Base-by-base conservation (phyloP, 2,888 invertebrate genomes). In the Apoderus coryli region DNA sequence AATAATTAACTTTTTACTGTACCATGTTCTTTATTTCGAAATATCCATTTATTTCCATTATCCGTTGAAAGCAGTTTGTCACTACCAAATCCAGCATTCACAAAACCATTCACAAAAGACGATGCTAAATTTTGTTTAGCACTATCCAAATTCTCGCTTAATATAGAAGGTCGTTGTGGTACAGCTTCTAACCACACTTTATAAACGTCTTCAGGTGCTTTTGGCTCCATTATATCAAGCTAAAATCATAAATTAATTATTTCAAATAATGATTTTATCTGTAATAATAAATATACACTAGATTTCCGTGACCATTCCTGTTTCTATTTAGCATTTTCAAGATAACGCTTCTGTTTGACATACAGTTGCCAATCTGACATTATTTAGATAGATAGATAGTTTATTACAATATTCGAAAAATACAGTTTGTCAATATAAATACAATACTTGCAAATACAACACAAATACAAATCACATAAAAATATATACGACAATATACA, bases 201-300 rank as follows among this genome's bases (percentile, higher is more conserved):
- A 63, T 96, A 98, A 7, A 98, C 93, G 53, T 96, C 96, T 56
- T 99, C 96, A 0, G 98, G 98, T 1, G 86, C 81, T 63, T 99
- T 99, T 0, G 98, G 92, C 54, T 98, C 96, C 82, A 96, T 85
- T 42, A 98, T 93, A 56, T 99, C 98, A 46, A 98, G 68, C 76
- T 81, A 52, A 23, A 53, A 46, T 13, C 10, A 19, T 2, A 9
- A 13, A 11, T 12, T 30, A n/a, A n/a, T n/a, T n/a, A n/a, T n/a
- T n/a, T n/a, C n/a, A n/a, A n/a, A n/a, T n/a, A n/a, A n/a, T n/a
- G n/a, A n/a, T n/a, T n/a, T n/a, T n/a, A n/a, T n/a, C n/a, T n/a
- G n/a, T n/a, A n/a, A n/a, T n/a, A n/a, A n/a, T n/a, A 32, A 34
- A 26, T 26, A 22, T 24, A 29, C 19, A 32, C 22, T 33, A n/a